Conservation (phyloP, 1,140 invertebrate genomes). For the Brachionus calyciflorus region DNA sequence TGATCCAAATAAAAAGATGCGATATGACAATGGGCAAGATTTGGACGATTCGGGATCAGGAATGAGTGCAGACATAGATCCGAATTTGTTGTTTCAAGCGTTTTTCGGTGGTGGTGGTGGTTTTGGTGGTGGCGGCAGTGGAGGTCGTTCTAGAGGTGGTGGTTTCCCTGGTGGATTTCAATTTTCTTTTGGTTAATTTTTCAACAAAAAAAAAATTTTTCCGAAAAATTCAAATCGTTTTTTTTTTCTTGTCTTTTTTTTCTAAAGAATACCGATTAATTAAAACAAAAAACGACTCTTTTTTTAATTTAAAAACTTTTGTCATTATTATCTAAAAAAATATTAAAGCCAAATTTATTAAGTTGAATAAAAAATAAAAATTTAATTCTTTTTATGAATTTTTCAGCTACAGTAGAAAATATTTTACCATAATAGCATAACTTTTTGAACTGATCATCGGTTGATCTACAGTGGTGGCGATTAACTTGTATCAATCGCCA, state of each 20-base stretch:
- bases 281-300: no score
- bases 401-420: no score
- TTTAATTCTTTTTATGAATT: no score
- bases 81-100: constrained; percentile 73
- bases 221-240: not conserved
- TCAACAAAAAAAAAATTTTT: not conserved
- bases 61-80: constrained; percentile 66
- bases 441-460: no score
- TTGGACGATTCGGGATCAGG: constrained; percentile 52
- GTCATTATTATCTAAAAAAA: no score
- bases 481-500: no score
- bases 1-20: constrained; percentile 57
- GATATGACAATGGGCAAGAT: constrained; percentile 60
- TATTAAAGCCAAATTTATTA: no score
- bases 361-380: no score
- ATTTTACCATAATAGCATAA: no score
- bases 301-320: no score
- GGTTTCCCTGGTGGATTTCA: constrained; percentile 50
- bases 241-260: not conserved
- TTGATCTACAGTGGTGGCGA: no score
- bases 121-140: constrained; percentile 55
- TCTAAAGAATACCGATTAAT: no score
- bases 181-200: not conserved
- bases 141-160: constrained; percentile 50
- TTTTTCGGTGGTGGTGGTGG: constrained; percentile 67